Base-by-base conservation (phyloP, 2,113 vertebrate genomes). In the Naja naja region DNA sequence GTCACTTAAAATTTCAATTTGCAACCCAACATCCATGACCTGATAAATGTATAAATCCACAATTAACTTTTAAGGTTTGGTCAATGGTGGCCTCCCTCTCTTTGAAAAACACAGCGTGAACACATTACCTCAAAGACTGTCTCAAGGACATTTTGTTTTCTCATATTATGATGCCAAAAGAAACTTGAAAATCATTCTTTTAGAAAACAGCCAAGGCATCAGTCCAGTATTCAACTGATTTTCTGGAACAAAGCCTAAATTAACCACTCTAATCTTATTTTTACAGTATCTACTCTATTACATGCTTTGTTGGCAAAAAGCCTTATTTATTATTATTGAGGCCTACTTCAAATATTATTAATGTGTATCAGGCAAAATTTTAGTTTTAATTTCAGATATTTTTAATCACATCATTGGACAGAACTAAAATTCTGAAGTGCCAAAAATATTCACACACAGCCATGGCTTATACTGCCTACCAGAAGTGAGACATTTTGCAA, bases 221-320 rank as follows among this genome's bases (percentile, higher is more conserved):
- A 89, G 91, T 96, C 95, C 96, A 97, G 94, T 96, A 96, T 97
- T 96, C 94, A 97, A 91, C 39, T 91, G 90, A 95, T 91, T 95
- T 97, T 94, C 81, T 97, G 96, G 96, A 97, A 97, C 58, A 90
- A 96, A 96, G 96, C 94, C 92, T 92, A 91, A 95, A 96, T 94
- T 95, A 74, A 96, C 92, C 94, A 87, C 22, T 89, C 95, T 97
- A 97, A 97, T 97, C 96, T 98, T 97, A 97, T 97, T 97, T 97
- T 97, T 97, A 96, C 90, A 97, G 96, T 93, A 95, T 93, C 90
- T 95, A 87, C 39, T 94, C 96, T 97, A 96, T 96, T 94, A 96
- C 92, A 91, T 96, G 94, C 95, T 96, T 95, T 95, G 74, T 81
- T 97, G 97, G 96, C 92, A 92, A 87, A 94, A 93, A 86, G 94